Base-by-base conservation (phyloP, 2,888 invertebrate genomes). In the Proisotoma minuta region DNA sequence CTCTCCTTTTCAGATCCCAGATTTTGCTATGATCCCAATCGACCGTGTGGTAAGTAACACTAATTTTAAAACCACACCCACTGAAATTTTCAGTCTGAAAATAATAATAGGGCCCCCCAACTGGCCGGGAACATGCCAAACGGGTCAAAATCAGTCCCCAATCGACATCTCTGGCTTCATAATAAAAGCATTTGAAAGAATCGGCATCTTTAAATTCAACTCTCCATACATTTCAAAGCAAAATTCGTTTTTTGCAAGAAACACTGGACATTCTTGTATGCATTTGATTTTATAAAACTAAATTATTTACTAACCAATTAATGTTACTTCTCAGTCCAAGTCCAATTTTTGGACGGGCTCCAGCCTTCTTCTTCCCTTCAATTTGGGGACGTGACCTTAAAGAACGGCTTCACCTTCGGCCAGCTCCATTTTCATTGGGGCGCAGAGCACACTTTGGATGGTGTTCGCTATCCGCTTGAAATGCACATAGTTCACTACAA, bases 401-500 rank as follows among this genome's bases (percentile, higher is more conserved):
- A 79, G 47, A 79, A 81, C 34, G 75, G 76, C 1, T 89, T 84
- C 75, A 75, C 82, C 1, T 79, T 89, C 56, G 85, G 86, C 62
- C 88, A 90, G 77, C 79, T 90, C 56, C 90, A 91, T 75, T 87
- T 90, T 77, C 91, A 91, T 76, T 90, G 90, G 89, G 83, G 85
- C 53, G 88, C 90, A 0, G 91, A 91, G 76, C 91, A 91, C 76
- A 85, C 85, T 1, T 78, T 91, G 20, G 83, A 89, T 65, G 84
- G 83, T 73, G 70, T 15, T 75, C 85, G 88, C 66, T 87, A 84
- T 73, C 87, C 83, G 0, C 86, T 87, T 78, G 88, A 88, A 78
- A 85, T 87, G 51, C 89, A 90, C 75, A 84, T 88, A 58, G 89
- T 90, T 0, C 89, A 88, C 76, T 88, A 84, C 76, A 87, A 87